Evolutionary conservation across 2,113 vertebrate species (phyloP).

Genomic region (cattle (Bos taurus)): ARS-UCD2.0 NC_037357.1:43328501-43329000

Average conservation of each 20-base stretch:
- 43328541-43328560: background rate
- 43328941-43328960: background rate
- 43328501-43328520: background rate
- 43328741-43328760: no score
- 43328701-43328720: background rate
- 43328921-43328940: background rate
- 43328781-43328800: background rate
- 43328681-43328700: background rate
- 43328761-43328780: no score
- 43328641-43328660: background rate
- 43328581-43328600: background rate
- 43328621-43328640: background rate
- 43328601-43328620: background rate
- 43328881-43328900: background rate
- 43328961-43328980: background rate
- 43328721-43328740: background rate
- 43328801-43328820: background rate
- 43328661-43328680: background rate
- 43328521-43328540: background rate
- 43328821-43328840: background rate
- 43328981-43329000: background rate
- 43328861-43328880: background rate
- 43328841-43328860: background rate
- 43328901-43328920: background rate
- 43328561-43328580: background rate